Percentiles rank a stretch among this genome's conserved stretches.
Evolutionary conservation across 2,888 invertebrate genomes (phyloP).

Genomic region (Epinotia brunnichana): DNA sequence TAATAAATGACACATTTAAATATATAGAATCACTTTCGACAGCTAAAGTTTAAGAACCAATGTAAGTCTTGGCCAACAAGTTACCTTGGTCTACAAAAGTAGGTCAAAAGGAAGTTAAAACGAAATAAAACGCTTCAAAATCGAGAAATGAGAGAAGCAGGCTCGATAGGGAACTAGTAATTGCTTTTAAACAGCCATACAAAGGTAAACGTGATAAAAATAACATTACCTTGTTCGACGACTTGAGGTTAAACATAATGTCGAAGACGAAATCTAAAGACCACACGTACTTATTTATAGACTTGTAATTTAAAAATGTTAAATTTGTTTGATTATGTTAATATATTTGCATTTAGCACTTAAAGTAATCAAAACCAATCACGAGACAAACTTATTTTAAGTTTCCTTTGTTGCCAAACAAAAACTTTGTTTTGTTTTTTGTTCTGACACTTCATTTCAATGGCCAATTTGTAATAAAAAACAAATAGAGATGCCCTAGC

Average conservation of each 20-base stretch:
- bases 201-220: slow-evolving; percentile 36
- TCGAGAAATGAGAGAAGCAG: slow-evolving; percentile 21
- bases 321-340: slow-evolving; percentile 9
- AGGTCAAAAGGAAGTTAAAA: slow-evolving; percentile 25
- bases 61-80: neutral
- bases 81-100: slow-evolving; percentile 33
- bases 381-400: neutral
- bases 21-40: slow-evolving; percentile 7
- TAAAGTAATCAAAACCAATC: neutral
- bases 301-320: slow-evolving; percentile 7
- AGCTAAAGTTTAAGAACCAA: neutral
- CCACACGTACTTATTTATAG: slow-evolving; percentile 15
- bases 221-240: slow-evolving; percentile 22
- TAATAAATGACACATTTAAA: slow-evolving; percentile 11
- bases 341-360: neutral
- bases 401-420: slow-evolving; percentile 30
- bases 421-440: slow-evolving; percentile 23
- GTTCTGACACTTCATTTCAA: slow-evolving; percentile 39
- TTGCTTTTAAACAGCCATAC: slow-evolving; percentile 32
- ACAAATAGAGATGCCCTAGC: slow-evolving; percentile 41
- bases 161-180: slow-evolving; percentile 37
- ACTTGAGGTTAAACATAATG: slow-evolving; percentile 2
- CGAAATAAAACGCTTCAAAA: slow-evolving; percentile 30
- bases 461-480: slow-evolving; percentile 46
- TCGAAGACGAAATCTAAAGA: slow-evolving; percentile 1